phyloP scores from a whole-genome alignment of 2,888 invertebrate genomes.

The Elegia similella region DNA sequence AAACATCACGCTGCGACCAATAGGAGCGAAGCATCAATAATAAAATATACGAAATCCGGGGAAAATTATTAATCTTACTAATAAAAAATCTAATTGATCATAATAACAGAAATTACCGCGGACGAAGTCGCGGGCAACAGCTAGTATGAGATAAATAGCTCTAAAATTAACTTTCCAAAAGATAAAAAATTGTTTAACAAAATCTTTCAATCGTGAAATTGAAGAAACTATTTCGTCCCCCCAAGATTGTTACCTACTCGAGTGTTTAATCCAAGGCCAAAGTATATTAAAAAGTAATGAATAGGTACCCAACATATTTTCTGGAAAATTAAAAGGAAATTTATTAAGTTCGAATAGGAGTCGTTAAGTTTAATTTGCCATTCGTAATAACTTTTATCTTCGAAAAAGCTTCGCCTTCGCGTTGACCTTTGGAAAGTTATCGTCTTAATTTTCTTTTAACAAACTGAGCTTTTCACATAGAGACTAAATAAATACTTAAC shows the following conservation, averaged over 20 bases:
- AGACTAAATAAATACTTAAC: not conserved
- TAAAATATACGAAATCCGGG: too few species aligned
- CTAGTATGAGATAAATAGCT: too few species aligned
- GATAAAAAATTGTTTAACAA: not conserved
- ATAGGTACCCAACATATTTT: not conserved
- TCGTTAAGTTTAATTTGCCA: constrained; percentile 7
- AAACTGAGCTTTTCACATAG: not conserved
- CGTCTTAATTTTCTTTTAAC: not conserved
- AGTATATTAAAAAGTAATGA: not conserved
- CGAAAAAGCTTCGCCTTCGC: not conserved
- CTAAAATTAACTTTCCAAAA: too few species aligned
- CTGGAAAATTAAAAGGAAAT: constrained; percentile 1
- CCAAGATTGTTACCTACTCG: not conserved
- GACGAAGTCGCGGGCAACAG: too few species aligned
- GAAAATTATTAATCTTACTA: too few species aligned
- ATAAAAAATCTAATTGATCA: too few species aligned
- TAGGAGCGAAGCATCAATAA: too few species aligned
- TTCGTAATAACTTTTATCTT: constrained; percentile 10
- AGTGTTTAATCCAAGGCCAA: not conserved
- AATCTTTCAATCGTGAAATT: not conserved
- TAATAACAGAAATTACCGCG: too few species aligned
- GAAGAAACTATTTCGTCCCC: not conserved
- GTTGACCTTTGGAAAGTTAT: not conserved
- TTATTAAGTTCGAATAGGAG: constrained; percentile 4
- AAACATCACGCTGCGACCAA: too few species aligned